Conservation (phyloP, 2,113 vertebrate species). For the Pelmatolapia mariae region DNA sequence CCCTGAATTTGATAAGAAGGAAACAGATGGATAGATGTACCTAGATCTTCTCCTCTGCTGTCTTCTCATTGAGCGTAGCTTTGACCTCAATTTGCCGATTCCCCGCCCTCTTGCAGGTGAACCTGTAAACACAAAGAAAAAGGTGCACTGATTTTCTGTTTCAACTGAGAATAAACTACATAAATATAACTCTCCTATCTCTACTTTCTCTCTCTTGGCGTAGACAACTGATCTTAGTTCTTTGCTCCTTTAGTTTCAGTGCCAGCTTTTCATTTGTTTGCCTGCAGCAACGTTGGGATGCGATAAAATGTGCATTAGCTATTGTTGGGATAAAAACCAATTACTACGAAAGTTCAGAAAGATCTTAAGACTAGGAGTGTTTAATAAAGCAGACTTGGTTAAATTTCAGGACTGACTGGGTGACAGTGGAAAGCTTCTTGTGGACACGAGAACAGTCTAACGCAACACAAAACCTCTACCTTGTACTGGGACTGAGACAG, state of each 20-base stretch:
- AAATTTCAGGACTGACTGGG: constrained; percentile 68
- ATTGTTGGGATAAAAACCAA: constrained; percentile 39
- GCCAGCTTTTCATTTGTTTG: constrained; percentile 69
- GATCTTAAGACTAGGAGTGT: background rate
- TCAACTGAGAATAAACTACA: constrained; percentile 19
- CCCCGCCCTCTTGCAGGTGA: constrained; percentile 46
- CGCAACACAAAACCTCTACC: constrained; percentile 36
- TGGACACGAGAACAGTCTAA: constrained; percentile 32
- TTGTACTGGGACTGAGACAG: background rate
- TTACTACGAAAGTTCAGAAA: constrained; percentile 17
- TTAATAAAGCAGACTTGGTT: constrained; percentile 51
- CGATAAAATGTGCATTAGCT: constrained; percentile 46
- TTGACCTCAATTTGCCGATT: constrained; percentile 67
- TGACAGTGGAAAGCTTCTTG: constrained; percentile 67
- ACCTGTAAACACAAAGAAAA: background rate
- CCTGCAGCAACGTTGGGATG: constrained; percentile 58
- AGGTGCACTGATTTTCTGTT: constrained; percentile 1
- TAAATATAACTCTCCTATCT: constrained; percentile 15
- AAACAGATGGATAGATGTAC: background rate
- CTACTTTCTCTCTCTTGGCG: constrained; percentile 72
- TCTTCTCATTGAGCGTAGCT: constrained; percentile 53
- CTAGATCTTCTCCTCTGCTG: constrained; percentile 38
- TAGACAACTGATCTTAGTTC: constrained; percentile 70
- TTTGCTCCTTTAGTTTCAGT: constrained; percentile 69
- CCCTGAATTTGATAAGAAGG: background rate